Evolutionary conservation across 2,113 vertebrate genomes (phyloP), one percentile per base, ranked within the genome.

Genomic region (Toxostoma redivivum): DNA sequence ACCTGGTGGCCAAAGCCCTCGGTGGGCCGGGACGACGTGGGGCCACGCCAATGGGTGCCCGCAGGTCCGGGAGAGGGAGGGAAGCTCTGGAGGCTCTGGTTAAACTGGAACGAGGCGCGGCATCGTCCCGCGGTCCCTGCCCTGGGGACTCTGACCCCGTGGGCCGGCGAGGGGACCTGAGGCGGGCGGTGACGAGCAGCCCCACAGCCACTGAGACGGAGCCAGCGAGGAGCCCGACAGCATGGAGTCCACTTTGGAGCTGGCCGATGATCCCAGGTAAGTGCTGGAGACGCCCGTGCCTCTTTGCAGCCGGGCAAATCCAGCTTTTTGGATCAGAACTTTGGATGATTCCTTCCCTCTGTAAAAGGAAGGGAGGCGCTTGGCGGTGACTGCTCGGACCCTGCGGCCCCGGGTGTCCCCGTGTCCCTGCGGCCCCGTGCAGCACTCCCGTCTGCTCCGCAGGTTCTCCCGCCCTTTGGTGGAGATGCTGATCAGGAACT

Each of bases 401-500:
- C 24, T 10, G 44, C 2, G 1, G 37, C 30, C 24, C 33, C 25
- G 42, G 20, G 31, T 45, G 69, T 5, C 58, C 33, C 35, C 1
- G 0, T 9, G 35, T 53, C 58, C 31, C 60, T 8, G 48, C 10
- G 9, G 20, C 8, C 14, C 17, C 1, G 0, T 15, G 51, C 79
- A 88, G 72, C 23, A 0, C 9, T 58, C 16, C 19, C 27, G 18
- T 28, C 31, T 56, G 70, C 54, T 15, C 93, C 9, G 4, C 89
- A 98, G 98, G 94, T 97, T 98, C 82, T 82, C 98, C 3, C 92
- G 23, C 3, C 61, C 95, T 2, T 50, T 98, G 77, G 81, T 98
- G 84, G 95, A 98, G 61, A 53, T 98, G 60, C 89, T 98, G 86
- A 95, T 96, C 15, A 81, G 45, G 70, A 98, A 98, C 25, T 97